phyloP scores from a whole-genome alignment of 2,797 vertebrate species.

The Oryzias dopingdopingensis region DNA sequence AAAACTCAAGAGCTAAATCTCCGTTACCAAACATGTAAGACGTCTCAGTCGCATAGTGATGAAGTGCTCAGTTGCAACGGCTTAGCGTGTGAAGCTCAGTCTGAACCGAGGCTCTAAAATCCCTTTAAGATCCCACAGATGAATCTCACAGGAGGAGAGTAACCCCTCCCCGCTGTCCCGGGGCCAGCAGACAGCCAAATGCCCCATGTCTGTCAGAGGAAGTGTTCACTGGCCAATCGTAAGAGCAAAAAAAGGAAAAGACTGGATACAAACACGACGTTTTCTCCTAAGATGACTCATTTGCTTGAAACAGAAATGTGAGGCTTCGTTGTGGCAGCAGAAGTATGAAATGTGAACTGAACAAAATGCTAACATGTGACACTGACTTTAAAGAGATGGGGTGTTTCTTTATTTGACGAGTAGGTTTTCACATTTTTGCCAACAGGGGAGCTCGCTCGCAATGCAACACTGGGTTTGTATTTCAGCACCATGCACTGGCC shows the following conservation, averaged over 20 bases:
- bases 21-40: constrained; percentile 15
- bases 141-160: constrained; percentile 44
- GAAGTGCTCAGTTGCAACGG: constrained; percentile 21
- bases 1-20: neutral
- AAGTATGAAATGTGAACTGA: constrained; percentile 14
- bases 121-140: constrained; percentile 51
- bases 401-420: neutral
- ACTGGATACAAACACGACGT: constrained; percentile 4
- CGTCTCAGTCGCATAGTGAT: constrained; percentile 7
- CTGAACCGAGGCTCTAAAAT: constrained; percentile 54
- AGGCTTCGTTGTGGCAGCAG: constrained; percentile 13
- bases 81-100: constrained; percentile 30
- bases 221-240: constrained; percentile 27
- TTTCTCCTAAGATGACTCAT: constrained; percentile 10
- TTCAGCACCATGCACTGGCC: constrained; percentile 37
- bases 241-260: constrained; percentile 1
- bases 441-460: constrained; percentile 47
- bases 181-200: constrained; percentile 47
- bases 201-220: constrained; percentile 53
- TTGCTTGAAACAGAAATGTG: constrained; percentile 16
- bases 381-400: neutral
- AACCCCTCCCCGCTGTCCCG: constrained; percentile 46
- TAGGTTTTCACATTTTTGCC: constrained; percentile 33
- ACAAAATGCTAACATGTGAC: neutral
- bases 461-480: constrained; percentile 28